Evolutionary conservation across 2,113 vertebrate genomes (phyloP), one percentile per base, ranked within the genome.

Genomic region (Motacilla alba): DNA sequence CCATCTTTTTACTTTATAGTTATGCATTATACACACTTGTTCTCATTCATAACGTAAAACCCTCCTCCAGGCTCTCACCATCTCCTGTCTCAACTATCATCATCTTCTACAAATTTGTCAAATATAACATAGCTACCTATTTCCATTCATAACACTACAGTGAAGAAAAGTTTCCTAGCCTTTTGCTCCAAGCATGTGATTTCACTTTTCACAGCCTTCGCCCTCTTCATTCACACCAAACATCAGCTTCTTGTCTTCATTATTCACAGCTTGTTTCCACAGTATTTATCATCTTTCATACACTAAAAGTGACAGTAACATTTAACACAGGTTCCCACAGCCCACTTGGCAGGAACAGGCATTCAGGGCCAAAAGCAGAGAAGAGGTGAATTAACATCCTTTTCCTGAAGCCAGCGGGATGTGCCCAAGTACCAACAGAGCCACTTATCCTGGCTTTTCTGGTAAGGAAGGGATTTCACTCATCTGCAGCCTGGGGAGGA

Each of bases 241-340:
- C 92, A 94, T 96, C 93, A 96, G 94, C 90, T 96, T 95, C 94
- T 96, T 97, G 95, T 95, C 93, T 96, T 90, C 92, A 49, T 95
- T 94, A 76, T 92, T 96, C 93, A 81, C 95, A 92, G 92, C 85
- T 96, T 96, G 86, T 95, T 93, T 94, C 96, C 73, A 59, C 93
- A 93, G 72, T 78, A 93, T 95, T 95, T 94, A 96, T 95, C 96
- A 94, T 96, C 76, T 92, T 86, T 94, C 79, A 2, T 95, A 63
- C 83, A 93, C 90, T 93, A 49, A 90, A 95, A 90, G 93, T 90
- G 96, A 94, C 94, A 84, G 86, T 68, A 96, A 94, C 86, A 92
- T 96, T 94, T 95, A 95, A 88, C 96, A 95, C 87, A 64, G n/a
- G 0, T 92, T 96, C 80, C 93, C 76, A 94, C 64, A 88, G 88